A percentile compares a stretch with the other conserved stretches of the same genome.
Evolutionary conservation across 2,797 vertebrate species (phyloP).

Genomic region (Rousettus madagascariensis): DNA sequence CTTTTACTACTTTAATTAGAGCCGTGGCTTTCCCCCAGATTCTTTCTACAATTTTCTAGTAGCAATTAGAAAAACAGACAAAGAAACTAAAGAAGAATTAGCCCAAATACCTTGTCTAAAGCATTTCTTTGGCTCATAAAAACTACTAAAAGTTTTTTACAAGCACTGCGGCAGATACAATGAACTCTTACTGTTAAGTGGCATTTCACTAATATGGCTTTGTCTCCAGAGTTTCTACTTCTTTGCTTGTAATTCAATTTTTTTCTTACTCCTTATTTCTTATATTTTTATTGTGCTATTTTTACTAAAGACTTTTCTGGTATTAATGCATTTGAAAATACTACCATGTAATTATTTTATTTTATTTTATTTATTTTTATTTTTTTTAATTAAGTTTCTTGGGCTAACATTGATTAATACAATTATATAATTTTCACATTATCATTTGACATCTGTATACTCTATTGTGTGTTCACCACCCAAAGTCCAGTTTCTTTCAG

Average conservation of each 20-base stretch:
- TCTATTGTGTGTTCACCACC: no score
- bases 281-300: conserved; percentile 44
- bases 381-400: no score
- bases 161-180: conserved; percentile 31
- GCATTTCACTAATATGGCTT: not conserved
- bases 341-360: not conserved
- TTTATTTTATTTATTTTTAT: no score
- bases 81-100: not conserved
- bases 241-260: conserved; percentile 40
- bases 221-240: conserved; percentile 33
- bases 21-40: not conserved
- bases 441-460: no score
- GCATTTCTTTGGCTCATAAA: not conserved
- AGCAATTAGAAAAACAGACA: not conserved
- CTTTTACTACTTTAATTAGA: conserved; percentile 10
- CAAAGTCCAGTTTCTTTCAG: no score
- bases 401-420: no score
- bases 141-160: conserved; percentile 42
- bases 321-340: conserved; percentile 51
- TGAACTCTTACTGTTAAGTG: conserved; percentile 29
- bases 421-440: no score
- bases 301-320: conserved; percentile 1
- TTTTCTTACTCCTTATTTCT: conserved; percentile 38
- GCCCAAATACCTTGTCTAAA: not conserved
- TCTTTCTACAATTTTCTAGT: not conserved